Percentiles rank a stretch among this genome's conserved stretches.
Conservation (phyloP, 2,888 invertebrate genomes). For the Parnassius smintheus region DNA sequence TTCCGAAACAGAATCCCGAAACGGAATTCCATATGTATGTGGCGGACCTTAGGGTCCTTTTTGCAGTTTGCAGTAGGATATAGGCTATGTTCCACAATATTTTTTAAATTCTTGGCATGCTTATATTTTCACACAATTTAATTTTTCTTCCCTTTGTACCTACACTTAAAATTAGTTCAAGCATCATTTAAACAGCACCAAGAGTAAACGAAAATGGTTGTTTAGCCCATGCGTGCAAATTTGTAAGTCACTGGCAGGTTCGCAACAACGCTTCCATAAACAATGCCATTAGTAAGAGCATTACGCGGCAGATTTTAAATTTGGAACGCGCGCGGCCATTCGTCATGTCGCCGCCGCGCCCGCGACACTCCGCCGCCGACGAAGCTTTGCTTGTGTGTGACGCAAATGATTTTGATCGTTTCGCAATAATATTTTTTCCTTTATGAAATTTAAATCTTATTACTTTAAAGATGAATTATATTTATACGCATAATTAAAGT, state of each 20-base stretch:
- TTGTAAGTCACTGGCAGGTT: constrained; percentile 71
- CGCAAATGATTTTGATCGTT: constrained; percentile 46
- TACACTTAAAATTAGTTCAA: constrained; percentile 56
- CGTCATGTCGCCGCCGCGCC: constrained; percentile 75
- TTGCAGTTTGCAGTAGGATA: no score
- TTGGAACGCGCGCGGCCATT: constrained; percentile 73
- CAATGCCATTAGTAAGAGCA: constrained; percentile 77
- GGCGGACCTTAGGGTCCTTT: no score
- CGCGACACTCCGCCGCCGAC: constrained; percentile 64
- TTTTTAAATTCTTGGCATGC: no score
- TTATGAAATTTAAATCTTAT: no score
- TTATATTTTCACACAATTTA: constrained; percentile 3
- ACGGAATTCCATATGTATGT: no score
- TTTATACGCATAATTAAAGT: no score
- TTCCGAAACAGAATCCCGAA: no score
- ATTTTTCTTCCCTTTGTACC: constrained; percentile 14
- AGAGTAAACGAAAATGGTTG: constrained; percentile 48
- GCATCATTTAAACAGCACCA: constrained; percentile 53
- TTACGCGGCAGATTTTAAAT: constrained; percentile 81
- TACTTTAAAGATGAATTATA: no score
- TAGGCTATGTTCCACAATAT: no score
- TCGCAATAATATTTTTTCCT: constrained; percentile 31
- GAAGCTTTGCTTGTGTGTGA: constrained; percentile 38
- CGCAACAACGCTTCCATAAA: constrained; percentile 68
- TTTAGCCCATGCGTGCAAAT: constrained; percentile 56